Evolutionary conservation across 1,140 invertebrate species (phyloP), one percentile per base, ranked within the genome.

Genomic region (Zophobas morio): DNA sequence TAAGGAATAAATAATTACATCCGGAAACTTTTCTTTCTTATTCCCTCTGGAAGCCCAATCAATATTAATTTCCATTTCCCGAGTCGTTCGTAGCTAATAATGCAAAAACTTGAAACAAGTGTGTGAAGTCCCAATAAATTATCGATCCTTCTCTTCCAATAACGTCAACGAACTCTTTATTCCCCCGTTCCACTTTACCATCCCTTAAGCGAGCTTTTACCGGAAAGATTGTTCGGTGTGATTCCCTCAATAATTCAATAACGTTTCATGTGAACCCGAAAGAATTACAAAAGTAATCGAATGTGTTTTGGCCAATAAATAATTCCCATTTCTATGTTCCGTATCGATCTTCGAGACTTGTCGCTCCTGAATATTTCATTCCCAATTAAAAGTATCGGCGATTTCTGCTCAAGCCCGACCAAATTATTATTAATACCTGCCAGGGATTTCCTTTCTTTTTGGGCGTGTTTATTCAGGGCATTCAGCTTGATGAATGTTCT

Each of bases 41-140:
- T 63, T 63, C 36, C n/a, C n/a, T 63, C 20, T 8, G 57, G 57
- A 63, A 20, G 37, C 37, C 37, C 57, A 35, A 63, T 66, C 39
- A 40, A 66, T 66, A 66, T 20, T 42, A 66, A 66, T 66, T 66
- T 66, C n/a, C 60, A 42, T 66, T 66, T 66, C 60, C 60, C 37
- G n/a, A 6, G 5, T n/a, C n/a, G 60, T 42, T 66, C 49, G 3
- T 8, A 36, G 60, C 39, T 66, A 66, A 66, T 66, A 42, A 66
- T 66, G 20, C 39, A 66, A 66, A 66, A 66, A 66, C 37, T 20
- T 66, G 33, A 66, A 42, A 42, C 8, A 60, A 42, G 60, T 66
- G 33, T 46, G 60, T 66, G 39, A 37, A 66, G 36, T 20, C 37
- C 39, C 60, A 66, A 66, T 66, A 66, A 66, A 66, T 66, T 66